Conservation (phyloP, 1,140 invertebrate species). For the Coelopa frigida region DNA sequence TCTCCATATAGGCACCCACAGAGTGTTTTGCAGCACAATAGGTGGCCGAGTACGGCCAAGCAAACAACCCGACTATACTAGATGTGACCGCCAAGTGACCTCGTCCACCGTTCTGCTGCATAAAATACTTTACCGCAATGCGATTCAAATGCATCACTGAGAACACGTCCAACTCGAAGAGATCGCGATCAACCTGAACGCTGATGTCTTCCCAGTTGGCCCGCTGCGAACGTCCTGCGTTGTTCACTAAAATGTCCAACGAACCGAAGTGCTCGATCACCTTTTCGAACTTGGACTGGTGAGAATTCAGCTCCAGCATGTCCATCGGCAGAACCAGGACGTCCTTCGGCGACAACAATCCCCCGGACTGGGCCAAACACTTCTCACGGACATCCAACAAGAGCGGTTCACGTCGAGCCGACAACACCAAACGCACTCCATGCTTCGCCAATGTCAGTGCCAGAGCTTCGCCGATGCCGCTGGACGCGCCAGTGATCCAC, state of each 20-base stretch:
- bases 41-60: constrained; percentile 63
- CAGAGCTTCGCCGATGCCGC: constrained; percentile 77
- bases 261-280: constrained; percentile 67
- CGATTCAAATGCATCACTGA: constrained; percentile 63
- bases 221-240: constrained; percentile 75
- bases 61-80: constrained; percentile 62
- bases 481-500: constrained; percentile 85
- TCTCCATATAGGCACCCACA: constrained; percentile 69
- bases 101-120: constrained; percentile 43
- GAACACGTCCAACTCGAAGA: constrained; percentile 81
- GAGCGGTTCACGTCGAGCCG: constrained; percentile 65
- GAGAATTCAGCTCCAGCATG: constrained; percentile 54
- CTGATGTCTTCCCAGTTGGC: constrained; percentile 70
- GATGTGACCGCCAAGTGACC: constrained; percentile 70
- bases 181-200: constrained; percentile 63
- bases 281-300: constrained; percentile 55
- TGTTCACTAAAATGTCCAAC: constrained; percentile 72
- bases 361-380: constrained; percentile 45
- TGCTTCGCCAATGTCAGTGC: constrained; percentile 63
- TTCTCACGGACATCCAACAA: constrained; percentile 66
- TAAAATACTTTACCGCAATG: constrained; percentile 60
- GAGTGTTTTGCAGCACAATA: constrained; percentile 79
- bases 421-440: constrained; percentile 65
- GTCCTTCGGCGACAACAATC: constrained; percentile 52
- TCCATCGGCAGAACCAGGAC: constrained; percentile 67